Percentiles rank a stretch among this genome's conserved stretches.
phyloP scores from a whole-genome alignment of 2,797 vertebrate species.

The Coregonus ussuriensis region DNA sequence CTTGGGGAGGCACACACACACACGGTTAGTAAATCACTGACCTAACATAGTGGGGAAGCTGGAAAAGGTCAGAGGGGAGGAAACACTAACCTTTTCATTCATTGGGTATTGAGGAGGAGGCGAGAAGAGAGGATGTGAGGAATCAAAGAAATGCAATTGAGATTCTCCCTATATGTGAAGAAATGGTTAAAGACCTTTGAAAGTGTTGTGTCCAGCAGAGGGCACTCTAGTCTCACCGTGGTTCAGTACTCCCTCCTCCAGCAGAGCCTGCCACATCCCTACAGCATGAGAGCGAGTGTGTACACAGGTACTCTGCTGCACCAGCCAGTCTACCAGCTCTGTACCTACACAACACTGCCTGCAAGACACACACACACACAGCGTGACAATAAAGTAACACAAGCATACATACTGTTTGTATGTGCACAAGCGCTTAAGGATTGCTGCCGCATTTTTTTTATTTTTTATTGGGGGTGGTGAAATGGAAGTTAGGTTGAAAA shows the following conservation, averaged over 20 bases:
- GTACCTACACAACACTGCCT: constrained; percentile 98
- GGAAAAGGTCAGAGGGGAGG: too few species aligned
- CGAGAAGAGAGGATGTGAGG: too few species aligned
- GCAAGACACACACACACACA: constrained; percentile 36
- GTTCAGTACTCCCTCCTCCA: constrained; percentile 94
- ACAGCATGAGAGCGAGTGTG: constrained; percentile 94
- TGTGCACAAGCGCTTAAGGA: too few species aligned
- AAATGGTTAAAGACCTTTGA: neutral
- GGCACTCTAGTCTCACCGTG: constrained; percentile 76
- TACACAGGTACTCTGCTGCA: constrained; percentile 93
- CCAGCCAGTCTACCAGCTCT: constrained; percentile 96
- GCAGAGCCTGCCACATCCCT: constrained; percentile 96
- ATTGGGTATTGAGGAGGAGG: too few species aligned
- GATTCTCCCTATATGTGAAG: neutral
- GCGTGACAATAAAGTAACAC: neutral
- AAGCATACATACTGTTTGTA: constrained; percentile 9
- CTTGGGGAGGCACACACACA: constrained; percentile 61
- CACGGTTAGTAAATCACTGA: constrained; percentile 6
- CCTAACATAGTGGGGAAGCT: neutral
- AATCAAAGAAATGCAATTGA: too few species aligned
- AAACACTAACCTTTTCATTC: too few species aligned
- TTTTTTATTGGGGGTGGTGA: too few species aligned
- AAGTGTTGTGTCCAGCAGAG: neutral
- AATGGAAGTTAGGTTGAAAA: too few species aligned
- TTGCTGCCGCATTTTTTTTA: too few species aligned